phyloP scores from a whole-genome alignment of 2,797 vertebrate genomes.

The Notolepis coatsorum region DNA sequence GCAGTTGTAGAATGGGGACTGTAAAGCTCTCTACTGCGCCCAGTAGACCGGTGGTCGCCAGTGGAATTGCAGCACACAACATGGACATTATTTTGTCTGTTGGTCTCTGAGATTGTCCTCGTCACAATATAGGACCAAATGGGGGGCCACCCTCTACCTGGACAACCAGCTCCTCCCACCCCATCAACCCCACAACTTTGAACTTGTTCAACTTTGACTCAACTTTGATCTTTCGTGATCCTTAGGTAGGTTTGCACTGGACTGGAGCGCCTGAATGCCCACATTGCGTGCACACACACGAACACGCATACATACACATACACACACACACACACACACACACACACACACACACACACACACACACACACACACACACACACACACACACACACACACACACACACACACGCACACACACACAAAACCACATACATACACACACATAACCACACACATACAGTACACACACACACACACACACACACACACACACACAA shows the following conservation, averaged over 20 bases:
- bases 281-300: conserved; percentile 3
- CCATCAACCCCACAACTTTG: neutral
- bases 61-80: conserved; percentile 45
- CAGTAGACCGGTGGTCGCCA: conserved; percentile 14
- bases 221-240: conserved; percentile 46
- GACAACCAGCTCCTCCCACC: neutral
- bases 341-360: too few relatives aligned
- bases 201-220: conserved; percentile 31
- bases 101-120: conserved; percentile 12
- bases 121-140: conserved; percentile 26
- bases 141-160: neutral
- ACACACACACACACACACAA: too few relatives aligned
- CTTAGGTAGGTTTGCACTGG: conserved; percentile 77
- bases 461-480: too few relatives aligned
- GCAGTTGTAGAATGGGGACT: conserved; percentile 9
- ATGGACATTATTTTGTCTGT: conserved; percentile 12
- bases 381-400: conserved; percentile 5
- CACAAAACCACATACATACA: too few relatives aligned
- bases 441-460: too few relatives aligned
- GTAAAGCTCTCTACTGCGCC: conserved; percentile 31
- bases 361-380: too few relatives aligned
- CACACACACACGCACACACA: conserved; percentile 11
- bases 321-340: conserved; percentile 15
- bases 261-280: conserved; percentile 37
- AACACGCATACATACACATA: conserved; percentile 2